Base-by-base conservation (phyloP, 1,140 invertebrate species). In the Panagrolaimus sp. region DNA sequence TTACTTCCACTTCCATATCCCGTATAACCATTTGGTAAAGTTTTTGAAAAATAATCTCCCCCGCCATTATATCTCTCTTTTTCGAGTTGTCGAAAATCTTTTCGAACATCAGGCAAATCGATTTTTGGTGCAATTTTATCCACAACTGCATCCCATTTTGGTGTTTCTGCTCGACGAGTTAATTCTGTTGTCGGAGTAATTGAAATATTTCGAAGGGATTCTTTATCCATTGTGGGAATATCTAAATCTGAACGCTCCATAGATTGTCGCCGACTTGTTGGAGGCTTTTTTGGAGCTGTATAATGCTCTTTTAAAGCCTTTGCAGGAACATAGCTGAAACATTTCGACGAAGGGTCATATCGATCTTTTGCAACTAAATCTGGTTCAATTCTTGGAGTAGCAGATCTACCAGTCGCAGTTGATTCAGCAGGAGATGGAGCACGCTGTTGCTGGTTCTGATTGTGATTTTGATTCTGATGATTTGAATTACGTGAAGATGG, bases 251-350 rank as follows among this genome's bases (percentile, higher is more conserved):
- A n/a, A 16, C 47, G 64, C 31, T 70, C 68, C 20, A 70, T 62
- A 3, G 44, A 51, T 25, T 42, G 23, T 8, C 68, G 64, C 0
- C 68, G 69, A 16, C 57, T 14, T 44, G 53, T 53, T 31, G 51
- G 38, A 8, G 76, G 68, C 61, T 78, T 78, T 47, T 74, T 72
- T 51, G 76, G 76, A 2, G 74, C 74, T 13, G 31, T 69, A 61
- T 82, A 79, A 57, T 81, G 79, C 44, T 82, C 81, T 63, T 83
- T 82, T 51, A 82, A 67, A 4, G 76, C 76, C 62, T 83, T 81
- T 13, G 80, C 80, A 2, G 80, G 80, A 1, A 82, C 80, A 67
- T 82, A 82, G 0, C 81, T 83, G 69, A 82, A 82, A 63, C 79
- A 81, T 44, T 82, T 79, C 0, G 77, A 82, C 9, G 71, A 67